These are phyloP conservation scores for Mobula birostris DNA, from an alignment of 2,113 vertebrate genomes.

Conservation along the genomic window DNA sequence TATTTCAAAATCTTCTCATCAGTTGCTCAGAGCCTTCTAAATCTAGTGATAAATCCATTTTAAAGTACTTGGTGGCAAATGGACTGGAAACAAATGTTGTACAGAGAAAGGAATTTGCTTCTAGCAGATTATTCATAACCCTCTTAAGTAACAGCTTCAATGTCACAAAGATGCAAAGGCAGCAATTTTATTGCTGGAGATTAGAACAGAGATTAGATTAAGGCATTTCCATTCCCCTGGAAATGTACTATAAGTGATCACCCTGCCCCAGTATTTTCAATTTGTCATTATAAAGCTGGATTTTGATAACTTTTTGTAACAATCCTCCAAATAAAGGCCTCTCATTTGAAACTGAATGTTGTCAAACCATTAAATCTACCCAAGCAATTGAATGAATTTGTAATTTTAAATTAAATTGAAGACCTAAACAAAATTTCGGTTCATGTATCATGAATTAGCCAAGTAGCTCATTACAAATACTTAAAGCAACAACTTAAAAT, in stretches of 20 bases:
- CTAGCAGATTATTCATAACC: conserved; percentile 22
- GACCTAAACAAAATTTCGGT: background rate
- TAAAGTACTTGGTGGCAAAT: background rate
- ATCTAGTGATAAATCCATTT: too few species aligned
- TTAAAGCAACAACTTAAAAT: background rate
- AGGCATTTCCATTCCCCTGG: background rate
- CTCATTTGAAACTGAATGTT: background rate
- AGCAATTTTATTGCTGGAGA: background rate
- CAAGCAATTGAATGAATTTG: background rate
- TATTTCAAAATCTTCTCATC: background rate
- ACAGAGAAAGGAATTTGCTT: background rate
- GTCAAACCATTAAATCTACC: background rate
- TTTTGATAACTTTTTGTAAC: background rate
- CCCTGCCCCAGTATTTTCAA: background rate
- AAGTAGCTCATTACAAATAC: background rate
- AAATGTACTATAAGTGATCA: background rate
- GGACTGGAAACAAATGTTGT: background rate
- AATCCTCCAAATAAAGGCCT: too few species aligned
- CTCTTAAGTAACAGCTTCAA: background rate
- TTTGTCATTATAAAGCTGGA: background rate
- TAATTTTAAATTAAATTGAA: background rate
- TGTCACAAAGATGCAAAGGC: background rate
- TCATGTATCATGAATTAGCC: background rate
- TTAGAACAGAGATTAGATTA: background rate
- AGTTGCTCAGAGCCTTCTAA: background rate